Evolutionary conservation across 2,797 vertebrate genomes (phyloP).

Genomic region (Octomys mimax): DNA sequence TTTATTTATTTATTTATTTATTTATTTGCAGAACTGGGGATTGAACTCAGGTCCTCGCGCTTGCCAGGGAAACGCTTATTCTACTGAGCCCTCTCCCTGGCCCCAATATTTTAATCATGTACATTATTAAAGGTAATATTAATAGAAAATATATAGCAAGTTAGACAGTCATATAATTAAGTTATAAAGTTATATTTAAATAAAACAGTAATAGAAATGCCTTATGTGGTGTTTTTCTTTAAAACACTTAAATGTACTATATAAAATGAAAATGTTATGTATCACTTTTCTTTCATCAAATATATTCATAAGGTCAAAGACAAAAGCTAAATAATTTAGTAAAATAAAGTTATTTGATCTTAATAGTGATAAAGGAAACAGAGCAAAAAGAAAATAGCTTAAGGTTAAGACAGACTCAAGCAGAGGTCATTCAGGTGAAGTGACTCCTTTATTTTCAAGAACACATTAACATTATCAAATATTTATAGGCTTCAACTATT

Average conservation of each 20-base stretch:
- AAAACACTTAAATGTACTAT: background rate
- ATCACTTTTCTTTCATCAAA: conserved; percentile 16
- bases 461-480: background rate
- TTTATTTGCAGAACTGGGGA: too few relatives aligned
- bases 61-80: too few relatives aligned
- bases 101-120: background rate
- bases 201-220: background rate
- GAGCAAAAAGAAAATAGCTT: background rate
- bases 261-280: background rate
- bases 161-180: background rate
- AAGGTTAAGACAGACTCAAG: background rate
- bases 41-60: too few relatives aligned
- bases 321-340: background rate
- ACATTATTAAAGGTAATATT: conserved; percentile 29
- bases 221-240: background rate
- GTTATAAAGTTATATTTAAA: conserved; percentile 3
- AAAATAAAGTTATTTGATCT: conserved; percentile 35
- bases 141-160: background rate
- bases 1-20: too few relatives aligned
- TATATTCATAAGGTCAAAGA: background rate
- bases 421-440: background rate
- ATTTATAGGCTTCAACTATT: background rate
- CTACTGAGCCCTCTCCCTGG: too few relatives aligned
- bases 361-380: conserved; percentile 9
- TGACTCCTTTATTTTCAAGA: background rate